These are phyloP conservation scores for Drosophila sordidapex DNA, from an alignment of 2,888 invertebrate species.

Conservation along the genomic window DNA sequence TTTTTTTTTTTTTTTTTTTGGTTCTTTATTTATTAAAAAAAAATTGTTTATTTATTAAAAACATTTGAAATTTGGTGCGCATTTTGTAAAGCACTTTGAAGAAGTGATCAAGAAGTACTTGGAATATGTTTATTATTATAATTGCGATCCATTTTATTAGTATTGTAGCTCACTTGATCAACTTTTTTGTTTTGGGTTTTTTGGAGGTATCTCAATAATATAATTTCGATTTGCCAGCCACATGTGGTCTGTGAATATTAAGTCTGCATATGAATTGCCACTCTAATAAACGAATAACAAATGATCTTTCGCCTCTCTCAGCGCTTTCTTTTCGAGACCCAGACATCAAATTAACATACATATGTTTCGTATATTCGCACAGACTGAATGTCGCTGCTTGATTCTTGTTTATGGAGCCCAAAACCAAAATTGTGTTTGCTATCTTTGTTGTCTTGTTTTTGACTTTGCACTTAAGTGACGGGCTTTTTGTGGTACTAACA, in stretches of 20 bases:
- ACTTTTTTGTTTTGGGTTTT: constrained; percentile 16
- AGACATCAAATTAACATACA: constrained; percentile 43
- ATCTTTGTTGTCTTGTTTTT: not conserved
- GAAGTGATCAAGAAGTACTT: not conserved
- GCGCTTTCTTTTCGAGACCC: constrained; percentile 23
- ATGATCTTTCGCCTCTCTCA: not conserved
- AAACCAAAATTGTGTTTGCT: too few species aligned
- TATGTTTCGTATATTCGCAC: constrained; percentile 28
- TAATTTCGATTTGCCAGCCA: constrained; percentile 7
- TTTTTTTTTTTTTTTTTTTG: constrained; percentile 16
- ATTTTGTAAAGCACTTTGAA: constrained; percentile 32
- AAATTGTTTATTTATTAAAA: constrained; percentile 42
- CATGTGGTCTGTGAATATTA: constrained; percentile 14
- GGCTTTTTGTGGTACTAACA: not conserved
- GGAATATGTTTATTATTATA: constrained; percentile 9
- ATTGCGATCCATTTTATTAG: constrained; percentile 9
- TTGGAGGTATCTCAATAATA: constrained; percentile 6
- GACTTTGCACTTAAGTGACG: not conserved
- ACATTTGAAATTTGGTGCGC: constrained; percentile 47
- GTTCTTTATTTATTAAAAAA: constrained; percentile 25
- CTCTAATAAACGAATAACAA: constrained; percentile 10
- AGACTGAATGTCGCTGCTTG: not conserved
- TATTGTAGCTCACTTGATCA: constrained; percentile 29
- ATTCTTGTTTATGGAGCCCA: not conserved
- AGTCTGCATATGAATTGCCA: constrained; percentile 1